Evolutionary conservation across 1,140 invertebrate genomes (phyloP), one percentile per base, ranked within the genome.

Genomic region (Musca domestica): DNA sequence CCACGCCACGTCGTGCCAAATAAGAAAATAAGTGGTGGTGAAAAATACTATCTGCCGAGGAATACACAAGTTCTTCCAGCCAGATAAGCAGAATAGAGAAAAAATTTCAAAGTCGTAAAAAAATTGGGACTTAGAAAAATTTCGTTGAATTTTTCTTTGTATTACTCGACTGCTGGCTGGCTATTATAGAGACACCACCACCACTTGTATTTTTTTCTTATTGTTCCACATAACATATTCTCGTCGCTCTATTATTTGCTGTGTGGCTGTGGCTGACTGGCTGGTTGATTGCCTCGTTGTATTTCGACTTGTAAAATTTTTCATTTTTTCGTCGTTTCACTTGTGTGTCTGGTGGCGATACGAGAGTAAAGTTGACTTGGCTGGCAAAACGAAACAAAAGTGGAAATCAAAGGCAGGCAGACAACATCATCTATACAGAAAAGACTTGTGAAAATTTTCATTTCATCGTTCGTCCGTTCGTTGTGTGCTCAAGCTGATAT

Each of bases 41-140:
- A 9, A 10, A 41, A 10, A 30, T 41, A 41, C 12, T 41, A 5
- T 41, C 34, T 41, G 10, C 4, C 6, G 34, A 9, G 27, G 49
- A 66, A 66, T 47, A 51, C 51, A 17, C 15, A 66, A n/a, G 27
- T 66, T 52, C 15, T n/a, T 66, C 20, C 34, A 41, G 34, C 34
- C 34, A 41, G 34, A 41, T 41, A 41, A 41, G 34, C 34, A 41
- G 34, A 41, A 41, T 51, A 20, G n/a, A 20, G 4, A 27, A 58
- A 58, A 58, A 58, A 15, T 27, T 58, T 58, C 54, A 27, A 58
- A 58, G 54, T 58, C 54, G 12, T 15, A 27, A 27, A 27, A 27
- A 58, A 27, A 27, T 58, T 30, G 54, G 23, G 56, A 68, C 67
- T 68, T 68, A 68, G 67, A 68, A 68, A 67, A 68, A 58, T 67